A percentile compares a stretch with the other conserved stretches of the same genome.
phyloP scores from a whole-genome alignment of 1,140 invertebrate genomes.

The Melipona quadrifasciata region DNA sequence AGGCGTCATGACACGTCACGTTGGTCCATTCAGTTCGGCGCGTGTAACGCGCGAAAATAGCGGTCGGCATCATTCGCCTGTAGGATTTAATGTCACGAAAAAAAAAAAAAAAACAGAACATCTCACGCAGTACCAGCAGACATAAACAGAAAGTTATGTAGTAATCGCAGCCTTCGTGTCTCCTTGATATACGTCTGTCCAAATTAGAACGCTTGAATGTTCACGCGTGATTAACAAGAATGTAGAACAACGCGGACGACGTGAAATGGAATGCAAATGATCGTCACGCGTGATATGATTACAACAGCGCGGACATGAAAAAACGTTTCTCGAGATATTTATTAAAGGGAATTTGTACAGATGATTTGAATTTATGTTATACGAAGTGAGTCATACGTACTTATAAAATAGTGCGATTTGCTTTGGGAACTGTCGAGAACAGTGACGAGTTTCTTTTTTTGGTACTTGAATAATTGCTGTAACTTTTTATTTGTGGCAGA shows the following conservation, averaged over 20 bases:
- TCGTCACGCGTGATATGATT: background rate
- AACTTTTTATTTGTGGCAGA: no score
- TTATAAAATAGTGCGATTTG: background rate
- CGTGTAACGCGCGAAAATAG: constrained; percentile 58
- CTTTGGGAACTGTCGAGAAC: background rate
- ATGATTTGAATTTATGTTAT: background rate
- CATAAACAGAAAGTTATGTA: constrained; percentile 23
- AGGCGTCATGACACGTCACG: constrained; percentile 60
- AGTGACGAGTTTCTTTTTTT: background rate
- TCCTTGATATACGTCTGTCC: constrained; percentile 5
- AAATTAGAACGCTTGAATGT: constrained; percentile 40
- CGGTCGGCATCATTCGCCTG: constrained; percentile 45
- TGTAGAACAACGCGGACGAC: background rate
- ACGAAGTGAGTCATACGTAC: background rate
- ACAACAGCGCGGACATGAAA: background rate
- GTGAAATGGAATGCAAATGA: constrained; percentile 12
- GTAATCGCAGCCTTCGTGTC: constrained; percentile 14
- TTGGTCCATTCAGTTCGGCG: constrained; percentile 54
- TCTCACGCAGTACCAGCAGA: constrained; percentile 13
- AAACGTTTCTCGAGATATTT: no score
- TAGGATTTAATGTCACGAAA: constrained; percentile 40
- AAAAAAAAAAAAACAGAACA: background rate
- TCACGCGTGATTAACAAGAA: constrained; percentile 40
- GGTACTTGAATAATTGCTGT: no score
- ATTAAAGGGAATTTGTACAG: background rate